Evolutionary conservation across 2,888 invertebrate genomes (phyloP), one percentile per base, ranked within the genome.

Genomic region (Chouioia cunea): DNA sequence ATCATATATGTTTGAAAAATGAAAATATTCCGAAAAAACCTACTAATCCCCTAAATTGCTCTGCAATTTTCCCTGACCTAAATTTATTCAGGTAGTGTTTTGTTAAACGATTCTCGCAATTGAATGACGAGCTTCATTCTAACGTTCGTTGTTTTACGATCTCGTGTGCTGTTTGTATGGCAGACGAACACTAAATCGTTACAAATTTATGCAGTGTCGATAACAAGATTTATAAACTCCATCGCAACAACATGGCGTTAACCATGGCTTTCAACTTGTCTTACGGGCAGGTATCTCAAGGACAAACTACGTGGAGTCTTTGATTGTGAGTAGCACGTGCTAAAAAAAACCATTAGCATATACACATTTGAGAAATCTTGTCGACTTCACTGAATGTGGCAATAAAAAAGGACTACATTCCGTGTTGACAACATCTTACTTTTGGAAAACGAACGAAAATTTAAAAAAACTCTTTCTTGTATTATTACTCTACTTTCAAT

Each of bases 141-240:
- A 3, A 4, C 27, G 3, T 12, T 36, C 36, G 6, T 12, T 12
- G 10, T 36, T 12, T 36, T 12, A 10, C 36, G 6, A 3, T 36
- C 36, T 36, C 36, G 6, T 12, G 6, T 12, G 6, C 10, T 36
- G 10, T 36, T 36, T 36, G 36, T 57, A 52, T 68, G 50, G n/a
- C 16, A 22, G 52, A 10, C 27, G 23, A 8, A 20, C 10, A 20
- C 10, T 54, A 23, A 64, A 46, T 52, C 16, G 27, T 12, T 12
- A 10, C 36, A 48, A 67, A 71, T 67, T 63, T 22, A 44, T 64
- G 71, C 60, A 73, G 73, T 46, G 75, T 77, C 79, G 81, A 83
- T 83, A 84, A 83, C 79, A 79, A 78, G 80, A 83, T 83, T 80
- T 79, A 81, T 83, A 82, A 82, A 83, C 82, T 82, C 83, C 79